Conservation (phyloP, 2,113 vertebrate species). For the Strigops habroptila region DNA sequence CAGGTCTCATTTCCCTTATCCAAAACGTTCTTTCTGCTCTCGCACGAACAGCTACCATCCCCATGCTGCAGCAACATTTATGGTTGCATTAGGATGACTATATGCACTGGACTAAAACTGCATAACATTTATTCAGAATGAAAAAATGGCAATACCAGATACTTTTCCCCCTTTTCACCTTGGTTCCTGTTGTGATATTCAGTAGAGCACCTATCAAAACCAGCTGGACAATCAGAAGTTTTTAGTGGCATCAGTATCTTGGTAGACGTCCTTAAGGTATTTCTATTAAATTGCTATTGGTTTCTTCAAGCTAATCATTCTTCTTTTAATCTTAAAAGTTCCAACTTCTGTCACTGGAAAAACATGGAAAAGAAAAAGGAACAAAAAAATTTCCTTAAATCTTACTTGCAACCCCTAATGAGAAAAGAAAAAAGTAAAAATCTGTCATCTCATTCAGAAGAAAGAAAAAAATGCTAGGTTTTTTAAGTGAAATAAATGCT, state of each 20-base stretch:
- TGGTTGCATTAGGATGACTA: neutral
- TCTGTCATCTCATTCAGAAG: conserved; percentile 70
- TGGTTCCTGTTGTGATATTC: neutral
- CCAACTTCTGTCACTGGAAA: conserved; percentile 35
- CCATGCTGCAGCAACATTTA: neutral
- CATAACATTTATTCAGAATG: neutral
- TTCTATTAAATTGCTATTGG: neutral
- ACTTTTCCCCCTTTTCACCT: neutral
- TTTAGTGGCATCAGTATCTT: neutral
- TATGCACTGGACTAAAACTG: neutral
- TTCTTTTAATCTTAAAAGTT: conserved; percentile 59
- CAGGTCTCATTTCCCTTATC: neutral
- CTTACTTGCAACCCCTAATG: conserved; percentile 60
- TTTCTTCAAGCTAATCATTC: conserved; percentile 37
- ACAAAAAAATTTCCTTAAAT: neutral
- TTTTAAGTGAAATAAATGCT: conserved; percentile 75
- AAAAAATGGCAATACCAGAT: neutral
- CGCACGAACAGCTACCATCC: neutral
- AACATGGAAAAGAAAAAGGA: conserved; percentile 48
- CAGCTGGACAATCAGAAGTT: neutral
- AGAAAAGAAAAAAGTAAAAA: conserved; percentile 60
- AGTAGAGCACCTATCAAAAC: neutral
- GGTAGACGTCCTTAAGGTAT: neutral
- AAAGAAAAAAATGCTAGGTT: conserved; percentile 56
- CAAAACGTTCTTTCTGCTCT: neutral